Conservation (phyloP, 1,140 invertebrate species). For the Cyclina sinensis region DNA sequence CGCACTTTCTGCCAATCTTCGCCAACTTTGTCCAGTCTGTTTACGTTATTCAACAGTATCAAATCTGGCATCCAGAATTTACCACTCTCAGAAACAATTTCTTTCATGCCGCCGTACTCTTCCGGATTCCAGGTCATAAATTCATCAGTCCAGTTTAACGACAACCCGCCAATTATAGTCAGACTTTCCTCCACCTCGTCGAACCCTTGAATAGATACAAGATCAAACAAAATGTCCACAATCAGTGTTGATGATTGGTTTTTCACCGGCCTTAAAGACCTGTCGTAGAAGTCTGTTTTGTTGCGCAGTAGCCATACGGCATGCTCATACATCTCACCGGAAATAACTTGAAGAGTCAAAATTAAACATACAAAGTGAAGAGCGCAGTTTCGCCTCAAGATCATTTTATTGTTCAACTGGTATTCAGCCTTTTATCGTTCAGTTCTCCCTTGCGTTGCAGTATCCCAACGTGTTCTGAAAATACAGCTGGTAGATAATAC, state of each 20-base stretch:
- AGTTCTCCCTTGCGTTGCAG: too few species aligned
- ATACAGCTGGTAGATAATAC: too few species aligned
- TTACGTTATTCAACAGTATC: constrained; percentile 25
- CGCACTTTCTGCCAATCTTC: background rate
- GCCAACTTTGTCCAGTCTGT: background rate
- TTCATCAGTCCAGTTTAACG: constrained; percentile 33
- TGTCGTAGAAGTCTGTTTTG: background rate
- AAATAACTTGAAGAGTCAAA: background rate
- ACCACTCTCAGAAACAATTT: background rate
- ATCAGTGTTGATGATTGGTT: background rate
- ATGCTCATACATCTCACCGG: background rate
- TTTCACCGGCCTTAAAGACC: constrained; percentile 19
- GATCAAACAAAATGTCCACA: background rate
- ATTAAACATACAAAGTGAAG: too few species aligned
- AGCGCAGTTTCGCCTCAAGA: too few species aligned
- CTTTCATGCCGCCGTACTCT: constrained; percentile 33
- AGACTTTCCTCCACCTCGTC: constrained; percentile 40
- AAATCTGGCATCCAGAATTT: constrained; percentile 52
- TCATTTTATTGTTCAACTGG: too few species aligned
- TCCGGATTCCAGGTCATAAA: constrained; percentile 27
- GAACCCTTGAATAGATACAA: constrained; percentile 42
- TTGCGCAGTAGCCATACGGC: background rate
- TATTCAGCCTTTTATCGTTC: too few species aligned
- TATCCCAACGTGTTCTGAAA: too few species aligned
- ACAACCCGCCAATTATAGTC: background rate